phyloP scores from a whole-genome alignment of 2,888 invertebrate genomes.

The Helicoverpa assulta region DNA sequence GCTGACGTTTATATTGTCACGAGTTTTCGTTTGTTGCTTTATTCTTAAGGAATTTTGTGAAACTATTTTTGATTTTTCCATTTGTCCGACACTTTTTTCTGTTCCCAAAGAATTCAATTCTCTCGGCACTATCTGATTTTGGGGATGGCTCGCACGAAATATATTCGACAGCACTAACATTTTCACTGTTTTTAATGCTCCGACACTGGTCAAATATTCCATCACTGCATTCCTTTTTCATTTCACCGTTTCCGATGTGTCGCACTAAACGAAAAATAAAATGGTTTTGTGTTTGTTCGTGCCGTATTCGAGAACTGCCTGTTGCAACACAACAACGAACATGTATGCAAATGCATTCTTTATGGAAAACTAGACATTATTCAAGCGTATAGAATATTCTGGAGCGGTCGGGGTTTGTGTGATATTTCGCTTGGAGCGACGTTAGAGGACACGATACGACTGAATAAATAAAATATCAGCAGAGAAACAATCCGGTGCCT shows the following conservation, averaged over 20 bases:
- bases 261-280: constrained; percentile 71
- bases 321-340: constrained; percentile 71
- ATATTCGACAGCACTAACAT: constrained; percentile 88
- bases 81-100: constrained; percentile 68
- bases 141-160: constrained; percentile 83
- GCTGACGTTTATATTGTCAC: constrained; percentile 75
- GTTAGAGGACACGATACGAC: constrained; percentile 69
- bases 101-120: constrained; percentile 70
- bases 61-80: constrained; percentile 70
- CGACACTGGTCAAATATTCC: constrained; percentile 86
- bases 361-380: constrained; percentile 80
- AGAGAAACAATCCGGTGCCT: constrained; percentile 70
- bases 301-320: constrained; percentile 70
- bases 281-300: constrained; percentile 80
- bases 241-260: constrained; percentile 73
- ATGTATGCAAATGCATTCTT: constrained; percentile 82
- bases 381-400: constrained; percentile 82
- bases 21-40: constrained; percentile 82
- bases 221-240: constrained; percentile 89
- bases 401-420: constrained; percentile 72
- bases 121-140: constrained; percentile 77
- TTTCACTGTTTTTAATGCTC: constrained; percentile 87
- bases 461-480: constrained; percentile 81
- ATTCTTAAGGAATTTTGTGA: constrained; percentile 80
- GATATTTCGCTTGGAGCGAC: constrained; percentile 74